Percentiles rank a stretch among this genome's conserved stretches.
phyloP scores from a whole-genome alignment of 2,113 vertebrate genomes.

The Notarius quadriscutis region DNA sequence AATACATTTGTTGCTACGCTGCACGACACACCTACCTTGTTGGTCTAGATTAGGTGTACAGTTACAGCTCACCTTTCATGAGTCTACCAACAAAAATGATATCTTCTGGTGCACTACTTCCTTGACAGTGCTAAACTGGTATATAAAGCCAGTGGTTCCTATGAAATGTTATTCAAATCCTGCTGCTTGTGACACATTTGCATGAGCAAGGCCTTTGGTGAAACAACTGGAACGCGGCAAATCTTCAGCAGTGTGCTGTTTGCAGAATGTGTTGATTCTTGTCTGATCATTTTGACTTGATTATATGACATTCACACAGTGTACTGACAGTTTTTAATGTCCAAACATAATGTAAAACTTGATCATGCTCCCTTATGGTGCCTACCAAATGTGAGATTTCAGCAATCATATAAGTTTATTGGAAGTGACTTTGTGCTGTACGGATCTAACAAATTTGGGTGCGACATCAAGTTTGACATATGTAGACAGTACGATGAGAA shows the following conservation, averaged over 20 bases:
- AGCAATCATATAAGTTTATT: too few relatives aligned
- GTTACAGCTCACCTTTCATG: not conserved
- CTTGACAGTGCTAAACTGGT: not conserved
- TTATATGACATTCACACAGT: not conserved
- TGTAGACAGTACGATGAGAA: too few relatives aligned
- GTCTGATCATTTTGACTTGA: not conserved
- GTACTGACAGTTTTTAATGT: not conserved
- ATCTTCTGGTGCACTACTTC: not conserved
- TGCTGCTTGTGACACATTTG: not conserved
- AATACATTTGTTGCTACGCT: not conserved
- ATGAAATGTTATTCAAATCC: not conserved
- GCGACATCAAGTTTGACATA: too few relatives aligned
- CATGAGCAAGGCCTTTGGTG: not conserved
- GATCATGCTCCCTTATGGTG: too few relatives aligned
- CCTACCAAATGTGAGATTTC: too few relatives aligned
- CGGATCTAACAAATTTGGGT: too few relatives aligned
- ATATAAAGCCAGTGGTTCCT: not conserved
- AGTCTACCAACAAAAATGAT: not conserved
- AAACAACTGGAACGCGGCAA: not conserved
- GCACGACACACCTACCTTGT: not conserved
- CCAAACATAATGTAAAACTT: not conserved
- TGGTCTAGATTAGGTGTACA: not conserved
- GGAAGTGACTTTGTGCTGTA: too few relatives aligned
- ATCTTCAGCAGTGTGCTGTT: not conserved
- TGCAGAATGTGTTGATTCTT: not conserved